phyloP scores from a whole-genome alignment of 1,140 invertebrate species.

The Drosophila subpulchrella region DNA sequence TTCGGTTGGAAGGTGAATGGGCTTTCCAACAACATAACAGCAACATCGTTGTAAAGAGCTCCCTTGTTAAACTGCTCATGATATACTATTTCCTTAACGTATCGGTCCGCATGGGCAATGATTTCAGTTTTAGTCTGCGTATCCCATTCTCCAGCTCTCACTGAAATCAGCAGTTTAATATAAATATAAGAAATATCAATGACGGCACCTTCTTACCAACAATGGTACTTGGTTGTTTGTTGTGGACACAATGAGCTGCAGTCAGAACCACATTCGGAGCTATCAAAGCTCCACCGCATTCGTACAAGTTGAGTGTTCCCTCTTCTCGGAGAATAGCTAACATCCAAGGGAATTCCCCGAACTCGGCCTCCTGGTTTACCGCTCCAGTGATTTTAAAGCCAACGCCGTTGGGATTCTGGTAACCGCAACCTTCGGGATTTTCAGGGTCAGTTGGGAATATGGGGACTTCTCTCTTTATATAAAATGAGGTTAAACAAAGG shows the following conservation, averaged over 20 bases:
- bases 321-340: constrained; percentile 89
- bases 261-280: constrained; percentile 86
- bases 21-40: constrained; percentile 87
- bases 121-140: constrained; percentile 91
- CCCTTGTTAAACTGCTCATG: constrained; percentile 87
- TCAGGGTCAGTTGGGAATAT: constrained; percentile 24
- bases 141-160: constrained; percentile 92
- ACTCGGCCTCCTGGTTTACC: constrained; percentile 86
- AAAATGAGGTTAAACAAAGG: not conserved
- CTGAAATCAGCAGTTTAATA: constrained; percentile 21
- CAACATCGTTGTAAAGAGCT: constrained; percentile 88
- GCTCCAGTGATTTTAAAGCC: constrained; percentile 89
- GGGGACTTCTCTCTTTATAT: constrained; percentile 25
- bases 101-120: constrained; percentile 89
- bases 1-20: constrained; percentile 87
- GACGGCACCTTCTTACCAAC: constrained; percentile 69
- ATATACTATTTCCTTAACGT: constrained; percentile 86
- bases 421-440: constrained; percentile 87
- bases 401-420: constrained; percentile 88
- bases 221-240: constrained; percentile 59
- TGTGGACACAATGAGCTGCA: constrained; percentile 87
- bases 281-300: constrained; percentile 87
- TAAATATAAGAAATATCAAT: not conserved
- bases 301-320: constrained; percentile 85
- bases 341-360: constrained; percentile 92